phyloP scores from a whole-genome alignment of 2,113 vertebrate species.

The Cichladusa arquata region DNA sequence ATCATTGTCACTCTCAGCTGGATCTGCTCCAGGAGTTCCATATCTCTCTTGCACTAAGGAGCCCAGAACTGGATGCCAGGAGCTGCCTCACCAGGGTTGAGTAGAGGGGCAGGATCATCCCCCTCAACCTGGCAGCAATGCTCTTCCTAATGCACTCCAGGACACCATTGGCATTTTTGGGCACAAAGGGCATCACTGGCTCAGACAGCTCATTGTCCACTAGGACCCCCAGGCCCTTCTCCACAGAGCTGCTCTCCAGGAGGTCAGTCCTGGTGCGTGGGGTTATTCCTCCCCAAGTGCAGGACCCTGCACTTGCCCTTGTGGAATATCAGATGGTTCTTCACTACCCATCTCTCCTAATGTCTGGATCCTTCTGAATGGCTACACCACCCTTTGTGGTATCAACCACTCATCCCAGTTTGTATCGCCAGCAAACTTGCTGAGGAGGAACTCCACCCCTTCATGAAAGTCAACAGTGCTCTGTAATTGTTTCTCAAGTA shows the following conservation, averaged over 20 bases:
- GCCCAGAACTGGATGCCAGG: neutral
- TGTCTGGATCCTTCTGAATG: neutral
- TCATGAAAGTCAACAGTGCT: neutral
- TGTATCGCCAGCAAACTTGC: neutral
- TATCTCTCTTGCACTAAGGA: neutral
- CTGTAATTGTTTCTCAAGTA: neutral
- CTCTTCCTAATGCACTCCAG: neutral
- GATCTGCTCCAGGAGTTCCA: neutral
- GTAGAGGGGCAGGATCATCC: neutral
- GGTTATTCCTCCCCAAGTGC: neutral
- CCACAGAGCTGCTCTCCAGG: neutral
- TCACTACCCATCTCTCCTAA: neutral
- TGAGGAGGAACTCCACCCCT: neutral
- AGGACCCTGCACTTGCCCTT: neutral
- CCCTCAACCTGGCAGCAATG: neutral
- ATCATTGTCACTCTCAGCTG: no score
- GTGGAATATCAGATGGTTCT: neutral
- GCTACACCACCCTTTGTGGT: neutral
- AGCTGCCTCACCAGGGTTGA: neutral
- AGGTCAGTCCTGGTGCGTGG: neutral
- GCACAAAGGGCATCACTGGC: neutral
- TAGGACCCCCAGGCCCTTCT: neutral
- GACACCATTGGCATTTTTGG: neutral
- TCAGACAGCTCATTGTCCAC: neutral
- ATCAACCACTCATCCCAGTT: neutral